A percentile compares a stretch with the other conserved stretches of the same genome.
phyloP scores from a whole-genome alignment of 2,113 vertebrate genomes.

The Raphicerus campestris region DNA sequence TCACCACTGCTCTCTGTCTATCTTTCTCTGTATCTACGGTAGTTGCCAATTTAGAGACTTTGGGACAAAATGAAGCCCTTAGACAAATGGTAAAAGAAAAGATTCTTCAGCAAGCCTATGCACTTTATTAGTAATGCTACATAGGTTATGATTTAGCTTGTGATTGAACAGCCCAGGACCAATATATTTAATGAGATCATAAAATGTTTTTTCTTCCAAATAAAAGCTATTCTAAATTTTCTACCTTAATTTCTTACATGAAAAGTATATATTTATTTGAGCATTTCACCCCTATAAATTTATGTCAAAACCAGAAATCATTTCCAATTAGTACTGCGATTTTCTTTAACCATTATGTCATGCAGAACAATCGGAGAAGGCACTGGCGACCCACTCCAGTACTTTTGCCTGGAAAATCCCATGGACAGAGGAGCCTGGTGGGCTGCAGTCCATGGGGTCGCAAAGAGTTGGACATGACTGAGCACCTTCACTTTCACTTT shows the following conservation, averaged over 20 bases:
- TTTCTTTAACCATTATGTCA: not conserved
- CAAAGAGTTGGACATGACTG: too few species aligned
- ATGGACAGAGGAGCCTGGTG: too few species aligned
- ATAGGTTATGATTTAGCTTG: not conserved
- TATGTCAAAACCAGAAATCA: not conserved
- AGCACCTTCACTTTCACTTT: too few species aligned
- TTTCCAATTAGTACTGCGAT: not conserved
- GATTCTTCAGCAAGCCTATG: not conserved
- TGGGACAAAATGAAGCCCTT: not conserved
- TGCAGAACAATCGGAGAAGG: not conserved
- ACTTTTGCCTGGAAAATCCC: too few species aligned
- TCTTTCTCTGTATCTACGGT: not conserved
- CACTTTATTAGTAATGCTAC: not conserved
- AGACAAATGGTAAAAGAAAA: not conserved
- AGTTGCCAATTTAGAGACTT: not conserved
- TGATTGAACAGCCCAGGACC: not conserved
- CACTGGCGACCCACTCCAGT: too few species aligned
- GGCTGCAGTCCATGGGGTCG: too few species aligned
- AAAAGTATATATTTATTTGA: not conserved
- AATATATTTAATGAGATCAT: not conserved
- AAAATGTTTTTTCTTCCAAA: constrained; percentile 21
- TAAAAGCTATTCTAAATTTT: not conserved
- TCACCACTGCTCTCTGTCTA: constrained; percentile 2
- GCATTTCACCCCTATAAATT: not conserved
- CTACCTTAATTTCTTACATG: constrained; percentile 13